phyloP scores from a whole-genome alignment of 2,113 vertebrate genomes.

The Proteles cristata region DNA sequence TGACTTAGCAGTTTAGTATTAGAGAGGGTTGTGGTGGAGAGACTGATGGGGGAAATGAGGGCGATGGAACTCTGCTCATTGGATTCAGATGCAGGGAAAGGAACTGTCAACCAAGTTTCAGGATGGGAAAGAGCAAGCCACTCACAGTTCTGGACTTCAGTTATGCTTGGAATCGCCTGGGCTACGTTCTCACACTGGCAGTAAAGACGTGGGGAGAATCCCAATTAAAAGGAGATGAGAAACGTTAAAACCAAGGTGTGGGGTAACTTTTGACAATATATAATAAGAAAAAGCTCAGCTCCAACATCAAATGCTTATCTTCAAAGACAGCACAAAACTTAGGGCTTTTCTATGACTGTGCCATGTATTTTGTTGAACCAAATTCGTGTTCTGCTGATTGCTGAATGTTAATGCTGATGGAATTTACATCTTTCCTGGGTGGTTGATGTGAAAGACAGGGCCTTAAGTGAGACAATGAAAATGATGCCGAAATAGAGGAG shows the following conservation, averaged over 20 bases:
- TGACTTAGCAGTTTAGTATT: constrained; percentile 8
- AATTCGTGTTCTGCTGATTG: neutral
- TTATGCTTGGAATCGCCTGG: neutral
- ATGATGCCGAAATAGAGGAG: neutral
- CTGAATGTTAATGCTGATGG: neutral
- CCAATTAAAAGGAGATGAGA: neutral
- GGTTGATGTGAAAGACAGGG: neutral
- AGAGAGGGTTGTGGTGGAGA: neutral
- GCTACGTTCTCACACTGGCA: neutral
- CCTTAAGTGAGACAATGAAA: neutral
- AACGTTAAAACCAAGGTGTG: neutral
- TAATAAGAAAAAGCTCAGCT: constrained; percentile 27
- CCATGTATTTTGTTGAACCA: neutral
- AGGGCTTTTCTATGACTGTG: neutral
- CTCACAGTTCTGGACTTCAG: neutral
- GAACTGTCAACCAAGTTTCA: neutral
- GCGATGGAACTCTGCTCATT: neutral
- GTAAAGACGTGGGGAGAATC: neutral
- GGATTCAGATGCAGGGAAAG: constrained; percentile 28
- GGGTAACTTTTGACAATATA: constrained; percentile 5
- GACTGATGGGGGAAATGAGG: neutral
- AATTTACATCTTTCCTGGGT: neutral
- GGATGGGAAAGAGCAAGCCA: neutral
- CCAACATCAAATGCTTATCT: constrained; percentile 5
- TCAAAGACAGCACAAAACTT: neutral